Evolutionary conservation across 2,797 vertebrate genomes (phyloP), one percentile per base, ranked within the genome.

Genomic region (Falco peregrinus): DNA sequence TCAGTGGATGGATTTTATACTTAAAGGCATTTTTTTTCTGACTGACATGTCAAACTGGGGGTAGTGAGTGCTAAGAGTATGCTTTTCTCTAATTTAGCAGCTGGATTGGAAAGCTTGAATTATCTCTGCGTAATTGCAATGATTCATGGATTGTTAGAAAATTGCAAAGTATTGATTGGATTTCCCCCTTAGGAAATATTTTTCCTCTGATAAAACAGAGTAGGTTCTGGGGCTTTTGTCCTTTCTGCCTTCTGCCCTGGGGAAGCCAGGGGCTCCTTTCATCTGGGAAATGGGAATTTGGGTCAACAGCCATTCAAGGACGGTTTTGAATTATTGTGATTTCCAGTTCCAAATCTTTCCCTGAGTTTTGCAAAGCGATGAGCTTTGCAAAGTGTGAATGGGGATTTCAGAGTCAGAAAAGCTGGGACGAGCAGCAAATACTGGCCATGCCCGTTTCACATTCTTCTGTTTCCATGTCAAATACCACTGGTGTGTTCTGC

Each of bases 91-190:
- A 80, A 94, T 96, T 95, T 88, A 93, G 85, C 80, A 94, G 89
- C 93, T 97, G 96, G 73, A 94, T 95, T 97, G 94, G 95, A 96
- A 98, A 93, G 89, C 96, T 93, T 59, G 87, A 96, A 97, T 96
- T 94, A 96, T 87, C 90, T 93, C 93, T 94, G 87, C 37, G 61
- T 97, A 97, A 94, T 89, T 89, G 79, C 87, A 95, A 59, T 85
- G 86, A 97, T 95, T 96, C 91, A 79, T 93, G 83, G 90, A 89
- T 95, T 96, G 88, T 91, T 88, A 89, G 90, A 73, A 95, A 97
- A 96, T 91, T 94, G 91, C 84, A 83, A 96, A 96, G 77, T 95
- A 97, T 92, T 96, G 97, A 97, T 94, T 96, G 65, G 61, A 87
- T 92, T 87, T 96, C 63, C 80, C 90, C 95, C 94, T 65, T n/a